Conservation (phyloP, 2,888 invertebrate species). For the Ectropis crepuscularia region DNA sequence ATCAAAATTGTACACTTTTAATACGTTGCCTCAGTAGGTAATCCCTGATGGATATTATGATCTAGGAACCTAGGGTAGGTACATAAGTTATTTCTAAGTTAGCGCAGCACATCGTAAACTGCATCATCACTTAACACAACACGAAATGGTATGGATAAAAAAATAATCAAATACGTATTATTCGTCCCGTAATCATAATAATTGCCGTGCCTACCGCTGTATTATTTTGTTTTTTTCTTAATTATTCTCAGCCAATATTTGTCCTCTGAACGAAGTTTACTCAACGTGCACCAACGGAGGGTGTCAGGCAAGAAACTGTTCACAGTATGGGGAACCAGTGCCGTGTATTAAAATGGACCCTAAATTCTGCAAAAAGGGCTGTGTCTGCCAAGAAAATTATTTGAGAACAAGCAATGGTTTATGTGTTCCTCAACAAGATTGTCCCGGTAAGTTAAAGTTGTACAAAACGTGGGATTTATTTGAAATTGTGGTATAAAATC, state of each 20-base stretch:
- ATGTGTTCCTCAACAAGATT: slow-evolving; percentile 51
- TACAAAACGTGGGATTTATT: not conserved
- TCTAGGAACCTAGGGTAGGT: too few relatives aligned
- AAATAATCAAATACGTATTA: too few relatives aligned
- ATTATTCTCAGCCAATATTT: slow-evolving; percentile 38
- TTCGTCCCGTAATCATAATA: too few relatives aligned
- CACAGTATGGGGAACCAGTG: slow-evolving; percentile 20
- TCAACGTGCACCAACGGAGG: slow-evolving; percentile 52
- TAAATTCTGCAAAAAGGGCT: slow-evolving; percentile 51
- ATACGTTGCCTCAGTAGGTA: too few relatives aligned
- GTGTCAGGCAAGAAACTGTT: slow-evolving; percentile 52
- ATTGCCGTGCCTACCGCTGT: not conserved
- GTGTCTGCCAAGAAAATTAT: slow-evolving; percentile 51
- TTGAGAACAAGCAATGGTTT: slow-evolving; percentile 48
- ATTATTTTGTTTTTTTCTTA: not conserved
- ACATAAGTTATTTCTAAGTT: too few relatives aligned
- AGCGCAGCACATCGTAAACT: too few relatives aligned
- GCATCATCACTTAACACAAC: too few relatives aligned
- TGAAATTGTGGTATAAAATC: not conserved
- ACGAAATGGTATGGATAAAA: too few relatives aligned
- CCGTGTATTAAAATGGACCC: slow-evolving; percentile 35
- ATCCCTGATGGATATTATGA: too few relatives aligned
- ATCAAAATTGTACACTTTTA: too few relatives aligned
- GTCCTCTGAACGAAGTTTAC: slow-evolving; percentile 49
- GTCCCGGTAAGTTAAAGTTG: slow-evolving; percentile 44